These are phyloP conservation scores for Probosciger aterrimus DNA, from an alignment of 2,113 vertebrate species.

Conservation along the genomic window DNA sequence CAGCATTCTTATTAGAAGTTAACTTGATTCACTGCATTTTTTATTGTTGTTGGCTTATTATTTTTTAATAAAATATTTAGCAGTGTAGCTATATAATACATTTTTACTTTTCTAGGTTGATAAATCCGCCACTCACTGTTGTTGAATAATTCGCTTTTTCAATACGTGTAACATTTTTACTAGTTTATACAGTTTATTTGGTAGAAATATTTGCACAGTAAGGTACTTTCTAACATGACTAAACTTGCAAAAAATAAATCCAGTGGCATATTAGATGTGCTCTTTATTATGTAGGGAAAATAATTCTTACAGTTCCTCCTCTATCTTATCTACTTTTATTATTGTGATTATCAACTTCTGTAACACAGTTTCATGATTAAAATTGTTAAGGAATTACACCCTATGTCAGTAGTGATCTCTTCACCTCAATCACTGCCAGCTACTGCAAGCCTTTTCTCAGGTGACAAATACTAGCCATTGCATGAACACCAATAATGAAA, in stretches of 20 bases:
- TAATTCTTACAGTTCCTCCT: background rate
- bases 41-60: background rate
- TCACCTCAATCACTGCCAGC: background rate
- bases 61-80: background rate
- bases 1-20: background rate
- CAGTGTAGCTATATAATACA: background rate
- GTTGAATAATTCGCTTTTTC: background rate
- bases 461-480: background rate
- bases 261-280: background rate
- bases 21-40: background rate
- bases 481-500: background rate
- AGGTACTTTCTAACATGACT: background rate
- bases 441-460: background rate
- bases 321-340: background rate
- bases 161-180: background rate
- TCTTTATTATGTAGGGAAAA: background rate
- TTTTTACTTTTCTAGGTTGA: background rate
- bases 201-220: background rate
- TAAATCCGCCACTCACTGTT: background rate
- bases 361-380: background rate
- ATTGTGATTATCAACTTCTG: background rate
- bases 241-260: conserved; percentile 5
- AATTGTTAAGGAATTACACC: background rate
- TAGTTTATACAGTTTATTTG: background rate
- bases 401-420: background rate